phyloP scores from a whole-genome alignment of 2,888 invertebrate species.

The Philaethria dido region DNA sequence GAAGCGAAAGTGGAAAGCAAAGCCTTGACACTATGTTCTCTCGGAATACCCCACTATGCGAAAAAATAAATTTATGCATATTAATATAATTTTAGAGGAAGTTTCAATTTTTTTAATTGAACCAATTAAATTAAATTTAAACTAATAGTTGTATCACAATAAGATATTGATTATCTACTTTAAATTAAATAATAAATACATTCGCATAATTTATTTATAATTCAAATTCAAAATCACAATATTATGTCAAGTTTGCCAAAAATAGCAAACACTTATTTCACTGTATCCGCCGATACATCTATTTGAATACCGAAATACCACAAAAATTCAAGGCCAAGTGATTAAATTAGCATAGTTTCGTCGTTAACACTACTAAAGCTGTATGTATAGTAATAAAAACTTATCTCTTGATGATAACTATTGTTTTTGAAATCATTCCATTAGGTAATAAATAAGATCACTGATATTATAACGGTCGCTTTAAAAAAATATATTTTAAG shows the following conservation, averaged over 20 bases:
- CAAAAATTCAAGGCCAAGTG: slow-evolving; percentile 18
- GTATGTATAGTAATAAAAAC: background rate
- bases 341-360: slow-evolving; percentile 29
- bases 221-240: slow-evolving; percentile 2
- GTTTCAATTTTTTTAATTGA: too few relatives aligned
- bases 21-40: too few relatives aligned
- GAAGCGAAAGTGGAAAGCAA: too few relatives aligned
- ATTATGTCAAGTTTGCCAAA: background rate
- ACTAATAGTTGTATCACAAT: too few relatives aligned
- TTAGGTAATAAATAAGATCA: background rate
- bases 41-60: too few relatives aligned
- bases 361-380: background rate
- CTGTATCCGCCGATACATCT: slow-evolving; percentile 1
- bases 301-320: slow-evolving; percentile 1
- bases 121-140: too few relatives aligned
- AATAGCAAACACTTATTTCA: background rate
- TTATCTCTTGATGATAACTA: background rate
- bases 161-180: too few relatives aligned
- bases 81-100: too few relatives aligned
- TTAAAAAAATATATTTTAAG: too few relatives aligned
- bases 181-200: too few relatives aligned
- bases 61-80: too few relatives aligned
- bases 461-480: background rate
- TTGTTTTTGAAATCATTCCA: background rate
- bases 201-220: background rate